Base-by-base conservation (phyloP, 2,797 vertebrate genomes). In the Semotilus atromaculatus region DNA sequence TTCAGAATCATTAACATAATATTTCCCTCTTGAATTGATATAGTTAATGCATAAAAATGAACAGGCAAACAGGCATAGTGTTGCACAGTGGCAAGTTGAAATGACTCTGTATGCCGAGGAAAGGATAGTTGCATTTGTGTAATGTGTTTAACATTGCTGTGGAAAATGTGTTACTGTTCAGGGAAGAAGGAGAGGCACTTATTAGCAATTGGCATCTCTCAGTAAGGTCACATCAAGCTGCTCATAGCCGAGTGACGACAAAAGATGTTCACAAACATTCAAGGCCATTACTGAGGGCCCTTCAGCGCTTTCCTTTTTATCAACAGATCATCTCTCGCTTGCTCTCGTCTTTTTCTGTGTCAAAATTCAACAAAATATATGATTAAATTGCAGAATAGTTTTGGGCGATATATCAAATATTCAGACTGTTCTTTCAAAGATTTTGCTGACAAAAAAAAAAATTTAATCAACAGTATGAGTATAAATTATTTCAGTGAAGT, bases 71-170 rank as follows among this genome's bases (percentile, higher is more conserved):
- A 14, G 23, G 31, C 45, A 31, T 51, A n/a, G 29, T 0, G 4
- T 34, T 67, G 26, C 13, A 53, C 45, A 38, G 40, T 7, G 29
- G 40, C 3, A 23, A 34, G 26, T 75, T 51, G 43, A 75, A 74
- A 53, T 73, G 40, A 62, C 70, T 48, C 70, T 36, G 3, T 62
- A 19, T 23, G 40, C 43, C 26, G 23, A 10, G 55, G 55, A 45
- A 64, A 62, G 26, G 55, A 82, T 75, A 48, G 55, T 45, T 82
- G 2, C 45, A 53, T 76, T 83, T 76, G 31, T 83, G 40, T 83
- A 66, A 83, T 36, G 81, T 66, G 72, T 67, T 83, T 67, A 66
- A 67, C 16, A 75, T 83, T 67, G 40, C 81, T 21, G 21, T 55
- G 34, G 72, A 51, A 75, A 74, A 67, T 83, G 71, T 34, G 71